Conservation (phyloP, 35 echinoderm and acorn worm genomes). For the Anneissia japonica region DNA sequence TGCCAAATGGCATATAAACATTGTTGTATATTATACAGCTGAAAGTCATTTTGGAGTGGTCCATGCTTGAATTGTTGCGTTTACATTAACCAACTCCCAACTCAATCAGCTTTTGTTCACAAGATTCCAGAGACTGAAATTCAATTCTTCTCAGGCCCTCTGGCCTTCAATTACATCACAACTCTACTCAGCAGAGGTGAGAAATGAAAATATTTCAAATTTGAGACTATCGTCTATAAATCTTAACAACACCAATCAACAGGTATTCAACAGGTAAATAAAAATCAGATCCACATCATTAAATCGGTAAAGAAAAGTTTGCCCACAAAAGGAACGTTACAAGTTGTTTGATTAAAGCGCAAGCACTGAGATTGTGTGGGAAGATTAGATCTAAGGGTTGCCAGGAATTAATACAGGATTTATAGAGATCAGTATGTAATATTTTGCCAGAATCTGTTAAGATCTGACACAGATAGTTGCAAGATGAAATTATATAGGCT, state of each 20-base stretch:
- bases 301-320: background rate
- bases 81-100: background rate
- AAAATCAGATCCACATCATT: background rate
- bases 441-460: background rate
- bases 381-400: background rate
- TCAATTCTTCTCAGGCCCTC: background rate
- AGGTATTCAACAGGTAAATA: background rate
- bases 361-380: background rate
- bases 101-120: background rate
- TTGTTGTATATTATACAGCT: background rate
- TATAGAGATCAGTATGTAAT: background rate
- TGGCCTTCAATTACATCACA: background rate
- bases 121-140: background rate
- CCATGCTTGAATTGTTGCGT: background rate
- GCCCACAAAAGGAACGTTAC: background rate
- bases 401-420: background rate
- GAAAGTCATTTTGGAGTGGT: background rate
- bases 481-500: too few species aligned
- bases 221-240: background rate
- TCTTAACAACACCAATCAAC: background rate
- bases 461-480: too few species aligned
- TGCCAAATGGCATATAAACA: too few species aligned
- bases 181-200: background rate
- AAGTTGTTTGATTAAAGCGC: background rate
- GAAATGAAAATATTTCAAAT: background rate